Evolutionary conservation across 1,140 invertebrate genomes (phyloP), one percentile per base, ranked within the genome.

Genomic region (Hormaphis cornu): DNA sequence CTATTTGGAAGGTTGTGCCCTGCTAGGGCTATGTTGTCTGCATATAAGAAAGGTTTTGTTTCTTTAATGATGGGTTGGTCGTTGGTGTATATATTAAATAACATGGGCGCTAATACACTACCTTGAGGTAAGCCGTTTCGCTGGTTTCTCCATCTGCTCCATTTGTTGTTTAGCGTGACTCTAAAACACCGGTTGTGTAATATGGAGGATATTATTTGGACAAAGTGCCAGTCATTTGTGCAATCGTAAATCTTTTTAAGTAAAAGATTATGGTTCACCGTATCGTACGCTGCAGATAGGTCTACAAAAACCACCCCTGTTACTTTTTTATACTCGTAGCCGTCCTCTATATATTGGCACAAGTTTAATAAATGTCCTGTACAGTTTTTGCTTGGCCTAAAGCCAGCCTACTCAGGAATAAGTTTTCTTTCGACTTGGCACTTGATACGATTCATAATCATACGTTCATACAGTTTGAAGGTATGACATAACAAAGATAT

Each of bases 221-320:
- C 42, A 10, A 71, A 30, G 18, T 66, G 30, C 10, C 24, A 44
- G 42, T 71, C 70, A 44, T 44, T 61, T 9, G 70, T 59, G n/a
- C 44, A 18, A 26, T 72, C 18, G 30, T 54, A 70, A 16, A 50
- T 24, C 35, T 66, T 72, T 18, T 58, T n/a, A 33, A 33, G 18
- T 10, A 72, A 48, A 30, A 46, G 7, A 37, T 58, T 66, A 22
- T 72, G 71, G 24, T 66, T 63, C 1, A 72, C 69, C 12, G 69
- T 72, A 24, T 72, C 72, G 46, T 71, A 72, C 28, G 72, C 70
- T 22, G 72, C 61, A 20, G 50, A 30, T 54, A 71, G 52, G 26
- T 72, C 72, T 20, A 72, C 40, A 71, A 56, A 71, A 14, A 70
- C 70, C 9, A 40, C 72, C 3, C 59, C 69, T 10, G 71, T 71